Conservation (phyloP, 2,113 vertebrate species). For the Anarhynchus alexandrinus region DNA sequence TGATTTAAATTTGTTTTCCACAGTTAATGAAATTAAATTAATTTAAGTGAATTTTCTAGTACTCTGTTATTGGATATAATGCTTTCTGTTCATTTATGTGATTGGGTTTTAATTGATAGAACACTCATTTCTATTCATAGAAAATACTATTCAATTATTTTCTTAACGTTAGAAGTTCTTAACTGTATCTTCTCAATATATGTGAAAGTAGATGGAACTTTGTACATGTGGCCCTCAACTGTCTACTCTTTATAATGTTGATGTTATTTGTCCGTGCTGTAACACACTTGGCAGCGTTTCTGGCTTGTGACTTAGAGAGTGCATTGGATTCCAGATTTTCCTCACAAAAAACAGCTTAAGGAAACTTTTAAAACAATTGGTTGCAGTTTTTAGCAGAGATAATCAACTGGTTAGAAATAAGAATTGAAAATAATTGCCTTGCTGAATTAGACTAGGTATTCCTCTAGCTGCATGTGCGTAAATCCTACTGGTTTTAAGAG, state of each 20-base stretch:
- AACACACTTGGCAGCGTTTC: background rate
- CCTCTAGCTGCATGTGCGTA: background rate
- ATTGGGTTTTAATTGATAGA: background rate
- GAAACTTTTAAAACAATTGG: background rate
- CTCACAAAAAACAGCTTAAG: background rate
- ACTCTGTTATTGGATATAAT: background rate
- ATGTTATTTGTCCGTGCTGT: background rate
- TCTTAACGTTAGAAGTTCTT: background rate
- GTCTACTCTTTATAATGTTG: background rate
- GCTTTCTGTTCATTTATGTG: background rate
- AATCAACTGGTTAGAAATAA: background rate
- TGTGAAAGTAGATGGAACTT: background rate
- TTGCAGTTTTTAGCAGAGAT: background rate
- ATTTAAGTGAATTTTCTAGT: background rate
- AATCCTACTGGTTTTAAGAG: background rate
- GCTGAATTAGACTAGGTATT: background rate
- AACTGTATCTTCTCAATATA: background rate
- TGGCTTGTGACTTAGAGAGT: background rate
- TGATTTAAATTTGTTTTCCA: background rate
- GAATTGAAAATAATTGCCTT: background rate
- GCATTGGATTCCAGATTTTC: background rate
- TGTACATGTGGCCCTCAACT: background rate
- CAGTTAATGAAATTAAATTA: background rate
- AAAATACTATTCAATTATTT: background rate
- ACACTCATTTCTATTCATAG: background rate